Evolutionary conservation across 1,140 invertebrate species (phyloP).

Genomic region (Eupristina koningsbergeri): DNA sequence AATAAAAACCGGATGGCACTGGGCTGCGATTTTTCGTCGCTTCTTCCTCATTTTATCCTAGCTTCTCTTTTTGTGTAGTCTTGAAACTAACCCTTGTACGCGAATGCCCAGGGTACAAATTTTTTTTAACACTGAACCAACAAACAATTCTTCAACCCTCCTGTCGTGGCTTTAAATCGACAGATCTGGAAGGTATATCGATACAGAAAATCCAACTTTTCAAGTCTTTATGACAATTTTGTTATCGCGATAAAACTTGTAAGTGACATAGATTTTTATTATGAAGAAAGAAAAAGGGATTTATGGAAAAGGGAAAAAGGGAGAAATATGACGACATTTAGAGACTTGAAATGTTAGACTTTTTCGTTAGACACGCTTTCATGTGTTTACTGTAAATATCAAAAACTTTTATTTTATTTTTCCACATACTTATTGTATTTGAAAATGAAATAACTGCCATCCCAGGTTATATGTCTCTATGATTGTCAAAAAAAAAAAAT

Average conservation of each 20-base stretch:
- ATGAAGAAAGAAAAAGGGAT: neutral
- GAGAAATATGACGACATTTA: slow-evolving; percentile 7
- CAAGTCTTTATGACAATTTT: slow-evolving; percentile 42
- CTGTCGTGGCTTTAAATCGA: slow-evolving; percentile 11
- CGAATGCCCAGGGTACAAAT: neutral
- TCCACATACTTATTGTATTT: neutral
- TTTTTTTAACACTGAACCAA: neutral
- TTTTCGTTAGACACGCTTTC: neutral
- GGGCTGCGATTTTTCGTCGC: slow-evolving; percentile 42
- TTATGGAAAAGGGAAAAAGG: neutral
- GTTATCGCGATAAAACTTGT: slow-evolving; percentile 26
- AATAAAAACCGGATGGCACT: slow-evolving; percentile 53
- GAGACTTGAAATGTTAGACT: slow-evolving; percentile 32
- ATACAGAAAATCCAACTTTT: slow-evolving; percentile 39
- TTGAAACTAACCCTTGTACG: neutral
- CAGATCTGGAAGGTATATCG: slow-evolving; percentile 44
- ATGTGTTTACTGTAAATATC: slow-evolving; percentile 36
- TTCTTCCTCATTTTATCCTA: slow-evolving; percentile 19
- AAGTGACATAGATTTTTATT: slow-evolving; percentile 15
- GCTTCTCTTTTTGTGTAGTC: neutral
- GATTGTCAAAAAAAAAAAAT: no score
- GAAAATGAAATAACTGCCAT: no score
- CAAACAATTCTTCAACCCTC: neutral
- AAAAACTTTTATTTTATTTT: slow-evolving; percentile 1
- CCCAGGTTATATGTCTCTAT: no score